phyloP scores from a whole-genome alignment of 2,113 vertebrate genomes.

The Pelvicachromis taeniatus region DNA sequence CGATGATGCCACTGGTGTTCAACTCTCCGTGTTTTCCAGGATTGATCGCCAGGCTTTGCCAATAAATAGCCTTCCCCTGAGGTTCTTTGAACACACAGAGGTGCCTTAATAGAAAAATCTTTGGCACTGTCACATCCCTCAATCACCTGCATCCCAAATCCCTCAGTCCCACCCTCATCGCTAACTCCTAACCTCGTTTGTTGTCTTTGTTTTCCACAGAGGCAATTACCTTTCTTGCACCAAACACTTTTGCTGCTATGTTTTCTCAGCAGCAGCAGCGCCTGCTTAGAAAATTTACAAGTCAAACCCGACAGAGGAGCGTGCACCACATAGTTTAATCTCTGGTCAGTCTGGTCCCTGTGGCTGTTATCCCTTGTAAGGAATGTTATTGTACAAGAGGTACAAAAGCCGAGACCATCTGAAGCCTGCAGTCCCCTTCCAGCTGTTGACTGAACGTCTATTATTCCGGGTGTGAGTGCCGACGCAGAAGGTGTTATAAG shows the following conservation, averaged over 20 bases:
- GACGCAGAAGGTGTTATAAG: neutral
- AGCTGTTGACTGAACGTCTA: slow-evolving; percentile 44
- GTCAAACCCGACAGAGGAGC: slow-evolving; percentile 30
- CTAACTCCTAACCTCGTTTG: slow-evolving; percentile 59
- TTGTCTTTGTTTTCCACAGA: slow-evolving; percentile 50
- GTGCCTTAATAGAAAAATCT: slow-evolving; percentile 48
- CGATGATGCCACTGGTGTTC: slow-evolving; percentile 5
- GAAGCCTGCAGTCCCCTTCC: slow-evolving; percentile 26
- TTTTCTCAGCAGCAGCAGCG: slow-evolving; percentile 20
- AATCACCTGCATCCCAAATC: slow-evolving; percentile 38
- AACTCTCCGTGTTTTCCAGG: neutral
- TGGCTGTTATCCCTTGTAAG: slow-evolving; percentile 41
- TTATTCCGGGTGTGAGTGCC: slow-evolving; percentile 29
- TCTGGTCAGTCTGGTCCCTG: slow-evolving; percentile 17
- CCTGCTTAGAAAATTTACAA: slow-evolving; percentile 35
- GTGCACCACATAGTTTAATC: slow-evolving; percentile 12
- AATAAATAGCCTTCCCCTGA: slow-evolving; percentile 21
- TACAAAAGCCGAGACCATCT: slow-evolving; percentile 22
- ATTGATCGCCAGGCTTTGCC: slow-evolving; percentile 8
- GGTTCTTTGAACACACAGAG: slow-evolving; percentile 2
- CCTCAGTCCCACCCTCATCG: slow-evolving; percentile 55
- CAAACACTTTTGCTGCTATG: slow-evolving; percentile 20
- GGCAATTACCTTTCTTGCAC: slow-evolving; percentile 22
- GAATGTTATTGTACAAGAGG: slow-evolving; percentile 24
- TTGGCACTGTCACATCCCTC: slow-evolving; percentile 41